These are phyloP conservation scores for Pionites leucogaster DNA, from an alignment of 2,113 vertebrate species.

Conservation along the genomic window DNA sequence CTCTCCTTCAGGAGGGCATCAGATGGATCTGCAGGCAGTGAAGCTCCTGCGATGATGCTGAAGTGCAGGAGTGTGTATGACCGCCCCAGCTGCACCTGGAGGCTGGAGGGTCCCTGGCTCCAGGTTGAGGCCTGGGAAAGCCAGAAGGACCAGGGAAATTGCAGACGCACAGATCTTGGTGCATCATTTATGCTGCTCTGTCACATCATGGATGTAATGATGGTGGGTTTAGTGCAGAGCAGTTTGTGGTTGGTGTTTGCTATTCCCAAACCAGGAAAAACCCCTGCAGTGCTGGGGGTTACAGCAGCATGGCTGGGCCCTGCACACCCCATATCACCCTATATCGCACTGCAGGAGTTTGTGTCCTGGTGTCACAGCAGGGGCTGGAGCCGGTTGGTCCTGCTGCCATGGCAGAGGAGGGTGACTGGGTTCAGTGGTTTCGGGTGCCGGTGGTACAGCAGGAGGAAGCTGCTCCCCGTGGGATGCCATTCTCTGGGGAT, in stretches of 20 bases:
- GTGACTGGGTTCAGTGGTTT: neutral
- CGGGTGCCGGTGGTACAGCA: too few relatives aligned
- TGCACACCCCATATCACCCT: neutral
- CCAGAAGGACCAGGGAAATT: neutral
- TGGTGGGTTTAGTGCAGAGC: neutral
- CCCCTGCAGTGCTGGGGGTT: neutral
- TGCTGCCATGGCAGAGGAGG: neutral
- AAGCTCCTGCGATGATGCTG: neutral
- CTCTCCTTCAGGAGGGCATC: neutral
- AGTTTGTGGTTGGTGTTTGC: neutral
- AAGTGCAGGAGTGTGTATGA: neutral
- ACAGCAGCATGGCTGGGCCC: neutral
- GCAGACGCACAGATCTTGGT: neutral
- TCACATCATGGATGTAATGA: too few relatives aligned
- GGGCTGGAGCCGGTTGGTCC: neutral
- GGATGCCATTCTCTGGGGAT: neutral
- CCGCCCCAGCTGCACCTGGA: accelerated
- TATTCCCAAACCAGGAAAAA: neutral
- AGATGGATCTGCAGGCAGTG: neutral
- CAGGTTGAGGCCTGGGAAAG: accelerated
- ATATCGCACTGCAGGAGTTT: neutral
- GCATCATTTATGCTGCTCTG: accelerated
- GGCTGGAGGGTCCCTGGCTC: neutral
- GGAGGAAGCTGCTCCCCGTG: neutral
- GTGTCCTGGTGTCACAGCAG: neutral